Evolutionary conservation across 2,888 invertebrate genomes (phyloP), one percentile per base, ranked within the genome.

Genomic region (Drosophila cognata): DNA sequence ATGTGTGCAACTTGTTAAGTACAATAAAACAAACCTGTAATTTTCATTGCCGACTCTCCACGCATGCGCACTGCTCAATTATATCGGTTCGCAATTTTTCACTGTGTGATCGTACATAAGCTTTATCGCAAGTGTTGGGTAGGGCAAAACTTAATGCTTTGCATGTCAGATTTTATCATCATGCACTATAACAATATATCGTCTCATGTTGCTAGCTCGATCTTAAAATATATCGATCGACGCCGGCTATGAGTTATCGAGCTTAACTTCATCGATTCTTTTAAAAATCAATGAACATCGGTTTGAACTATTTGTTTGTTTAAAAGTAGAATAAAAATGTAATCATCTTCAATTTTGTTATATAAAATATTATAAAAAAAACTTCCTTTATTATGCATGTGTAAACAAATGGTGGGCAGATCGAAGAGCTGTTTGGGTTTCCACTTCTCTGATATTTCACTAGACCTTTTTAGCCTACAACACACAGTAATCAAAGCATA

Each of bases 31-130:
- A 72, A 80, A 79, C 79, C 79, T 80, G 76, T 64, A 76, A 72
- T 72, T 76, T 76, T 71, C 76, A 78, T 78, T 78, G 71, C 78
- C 78, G 71, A 78, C 67, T 74, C 67, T 75, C 48, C 80, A 71
- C 71, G 77, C 80, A 79, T 68, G 71, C 78, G 78, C 78, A 80
- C 66, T 74, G 48, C 56, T 56, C 67, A 79, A 71, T 75, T 74
- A 71, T 55, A 75, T 79, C 64, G 66, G 51, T 48, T 74, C 28
- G 80, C 78, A 71, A 78, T 76, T 78, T 80, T 78, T 71, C 77
- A 76, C 65, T 76, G 8, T 68, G 52, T 71, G 80, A 71, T 79
- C 74, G 76, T 67, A 79, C 16, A 59, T 78, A 78, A 66, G 77
- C 79, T 73, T 69, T 52, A 52, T 43, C n/a, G 11, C 36, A 31